Base-by-base conservation (phyloP, 2,797 vertebrate species). In the Linurgus olivaceus region DNA sequence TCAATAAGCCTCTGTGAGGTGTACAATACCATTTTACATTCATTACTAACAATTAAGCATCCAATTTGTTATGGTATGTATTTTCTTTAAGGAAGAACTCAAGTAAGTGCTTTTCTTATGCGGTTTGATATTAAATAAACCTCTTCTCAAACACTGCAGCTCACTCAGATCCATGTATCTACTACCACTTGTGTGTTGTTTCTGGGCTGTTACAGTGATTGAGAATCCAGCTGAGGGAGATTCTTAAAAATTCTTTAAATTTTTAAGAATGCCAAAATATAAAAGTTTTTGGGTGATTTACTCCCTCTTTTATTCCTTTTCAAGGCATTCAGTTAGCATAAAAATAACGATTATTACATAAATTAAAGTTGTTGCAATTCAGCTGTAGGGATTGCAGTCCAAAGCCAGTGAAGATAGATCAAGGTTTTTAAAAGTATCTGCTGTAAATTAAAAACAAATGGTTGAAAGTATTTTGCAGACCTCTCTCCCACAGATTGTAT, bases 401-500 rank as follows among this genome's bases (percentile, higher is more conserved):
- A 67, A 28, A 84, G 91, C 89, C 77, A 95, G 40, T 66, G 77
- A 84, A 90, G 82, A 90, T 77, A 86, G 78, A 91, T 92, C 90
- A 95, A 96, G 94, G 80, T 95, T 96, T 96, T 82, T 19, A 78
- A 93, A 96, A 94, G 79, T 94, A 94, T 95, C 81, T 95, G 76
- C 79, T 92, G 83, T 88, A 94, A 95, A 97, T 97, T 75, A 88
- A 92, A 91, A 96, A 86, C 96, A 97, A 97, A 96, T 95, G 96
- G 75, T 52, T 77, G 93, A 88, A 96, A 96, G 96, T 91, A 96
- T 98, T 96, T 94, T 88, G 80, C 66, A 93, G 95, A 96, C 75
- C 65, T 95, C 90, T 96, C 96, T 97, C 96, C 94, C 97, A 96
- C 96, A 92, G 96, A 97, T 96, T 95, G 91, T 96, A 97, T 96